Evolutionary conservation across 2,113 vertebrate genomes (phyloP), one percentile per base, ranked within the genome.

Genomic region (Lepisosteus osseus): DNA sequence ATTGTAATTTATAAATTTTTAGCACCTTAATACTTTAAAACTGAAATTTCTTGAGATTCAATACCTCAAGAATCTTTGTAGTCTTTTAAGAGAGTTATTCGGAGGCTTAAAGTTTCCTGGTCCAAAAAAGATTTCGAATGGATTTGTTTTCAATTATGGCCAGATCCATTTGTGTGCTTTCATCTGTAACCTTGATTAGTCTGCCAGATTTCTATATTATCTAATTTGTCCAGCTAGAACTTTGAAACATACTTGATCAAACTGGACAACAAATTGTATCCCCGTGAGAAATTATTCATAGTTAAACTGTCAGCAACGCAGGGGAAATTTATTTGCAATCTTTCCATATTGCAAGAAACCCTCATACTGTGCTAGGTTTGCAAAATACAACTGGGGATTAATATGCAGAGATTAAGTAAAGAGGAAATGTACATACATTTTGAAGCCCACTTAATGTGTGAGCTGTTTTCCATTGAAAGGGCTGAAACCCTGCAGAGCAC

Each of bases 1-100:
- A 85, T 88, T 82, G 76, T 89, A 83, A 90, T 88, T 84, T 77
- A n/a, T 77, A n/a, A 67, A 72, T 62, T 74, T 73, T 14, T 41
- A 57, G 55, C 43, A 57, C 72, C 41, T 80, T 81, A 29, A 9
- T 73, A 67, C 54, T 44, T 77, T 51, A 51, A 75, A 15, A 54
- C 61, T 57, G 51, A 71, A 81, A 78, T 75, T 80, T 78, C 81
- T 83, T 79, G 69, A 67, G 74, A 85, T 82, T 77, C 75, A 71
- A 78, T 80, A 71, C 65, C 72, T 77, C 62, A 69, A 71, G 61
- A 75, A 74, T 70, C 76, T 77, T 82, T 51, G 5, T 9, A 5
- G 5, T 51, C 47, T 51, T 1, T 9, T 6, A 51, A 51, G 47
- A 51, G 5, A 51, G 77, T 83, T 76, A 74, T 80, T 81, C 79